Evolutionary conservation across 2,113 vertebrate genomes (phyloP).

Genomic region (Xyrauchen texanus): DNA sequence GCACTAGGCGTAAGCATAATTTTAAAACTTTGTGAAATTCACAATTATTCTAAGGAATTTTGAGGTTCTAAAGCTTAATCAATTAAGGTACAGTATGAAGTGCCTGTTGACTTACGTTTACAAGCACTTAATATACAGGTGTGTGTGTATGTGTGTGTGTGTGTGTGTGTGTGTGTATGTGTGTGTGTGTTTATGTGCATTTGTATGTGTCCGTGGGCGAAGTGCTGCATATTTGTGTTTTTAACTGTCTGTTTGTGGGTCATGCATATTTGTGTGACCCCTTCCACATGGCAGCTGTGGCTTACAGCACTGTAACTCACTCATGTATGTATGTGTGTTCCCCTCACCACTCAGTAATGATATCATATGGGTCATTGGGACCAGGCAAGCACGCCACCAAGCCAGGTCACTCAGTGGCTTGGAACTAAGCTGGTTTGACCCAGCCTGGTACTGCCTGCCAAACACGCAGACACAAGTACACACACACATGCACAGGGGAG

Average conservation of each 20-base stretch:
- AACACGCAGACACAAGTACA: conserved; percentile 51
- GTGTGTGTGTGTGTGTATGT: neutral
- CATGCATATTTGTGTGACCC: conserved; percentile 37
- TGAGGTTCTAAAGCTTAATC: no score
- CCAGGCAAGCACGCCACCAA: conserved; percentile 51
- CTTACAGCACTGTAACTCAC: conserved; percentile 8
- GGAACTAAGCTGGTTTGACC: conserved; percentile 80
- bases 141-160: no score
- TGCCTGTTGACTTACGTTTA: no score
- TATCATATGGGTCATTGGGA: conserved; percentile 75
- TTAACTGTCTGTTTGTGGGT: neutral
- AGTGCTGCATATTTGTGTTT: conserved; percentile 11
- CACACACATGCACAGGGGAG: conserved; percentile 37
- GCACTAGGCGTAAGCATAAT: no score
- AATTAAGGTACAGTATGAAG: no score
- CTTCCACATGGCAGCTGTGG: conserved; percentile 18
- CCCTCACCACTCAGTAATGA: conserved; percentile 74
- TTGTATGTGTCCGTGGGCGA: conserved; percentile 1
- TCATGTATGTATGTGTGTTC: conserved; percentile 50
- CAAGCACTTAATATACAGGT: no score
- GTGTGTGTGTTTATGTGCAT: conserved; percentile 23
- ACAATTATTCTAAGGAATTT: no score
- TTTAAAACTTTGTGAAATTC: no score
- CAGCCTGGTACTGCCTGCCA: conserved; percentile 69
- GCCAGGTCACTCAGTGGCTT: conserved; percentile 74